Evolutionary conservation across 2,888 invertebrate genomes (phyloP), one percentile per base, ranked within the genome.

Genomic region (Ditylenchus weischeri): DNA sequence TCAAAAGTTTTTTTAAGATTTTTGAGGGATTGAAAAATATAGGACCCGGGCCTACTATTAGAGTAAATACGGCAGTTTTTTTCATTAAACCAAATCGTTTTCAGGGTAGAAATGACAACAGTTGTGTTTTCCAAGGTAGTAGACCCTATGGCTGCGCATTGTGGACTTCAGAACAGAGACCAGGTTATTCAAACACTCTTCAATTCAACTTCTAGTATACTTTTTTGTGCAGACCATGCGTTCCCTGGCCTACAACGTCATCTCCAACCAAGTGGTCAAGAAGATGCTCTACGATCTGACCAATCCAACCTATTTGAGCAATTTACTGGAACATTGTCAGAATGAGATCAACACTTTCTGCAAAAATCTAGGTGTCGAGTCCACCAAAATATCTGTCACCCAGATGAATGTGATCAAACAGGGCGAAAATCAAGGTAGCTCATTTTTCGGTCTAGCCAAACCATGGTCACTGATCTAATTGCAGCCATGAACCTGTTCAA

Each of bases 91-190:
- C 8, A 43, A 8, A 43, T 43, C 15, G 1, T 15, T 43, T 43
- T 10, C 15, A 79, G 84, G 19, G 82, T 86, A 38, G 85, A 86
- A 70, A 75, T 85, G 15, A 84, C 84, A 4, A 85, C 84, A 1
- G 84, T 84, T 15, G 84, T 86, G 8, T 84, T 83, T 70, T 83
- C 84, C 68, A 79, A 79, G 50, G 83, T 86, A 18, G 73, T 77
- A n/a, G 83, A 85, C 70, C 84, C 84, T 1, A 74, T 84, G 38
- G 76, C 80, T 57, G 84, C 84, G 0, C 82, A 85, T 11, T 84
- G 83, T 36, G 78, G 79, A 65, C 81, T 85, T 2, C 84, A 84
- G 73, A 70, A 74, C n/a, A 29, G 62, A 13, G 67, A 74, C 23
- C 54, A 72, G 63, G 73, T 73, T 64, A 18, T 50, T 48, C 3